A percentile compares a stretch with the other conserved stretches of the same genome.
These are phyloP conservation scores for Cyprinodon tularosa DNA, from an alignment of 2,113 vertebrate species.

Conservation along the genomic window DNA sequence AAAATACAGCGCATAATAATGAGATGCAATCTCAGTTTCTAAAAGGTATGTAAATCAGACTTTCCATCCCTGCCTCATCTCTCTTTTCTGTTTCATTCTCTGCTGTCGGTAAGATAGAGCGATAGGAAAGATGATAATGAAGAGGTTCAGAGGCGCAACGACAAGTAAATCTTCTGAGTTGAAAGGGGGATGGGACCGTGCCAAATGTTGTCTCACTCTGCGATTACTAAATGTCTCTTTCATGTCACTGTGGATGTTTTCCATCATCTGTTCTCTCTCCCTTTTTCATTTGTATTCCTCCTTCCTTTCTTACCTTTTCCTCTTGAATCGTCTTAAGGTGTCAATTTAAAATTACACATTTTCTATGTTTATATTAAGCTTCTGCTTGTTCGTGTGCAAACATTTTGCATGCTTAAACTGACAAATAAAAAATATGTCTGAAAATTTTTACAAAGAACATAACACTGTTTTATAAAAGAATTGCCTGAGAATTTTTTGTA, in stretches of 20 bases:
- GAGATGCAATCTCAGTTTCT: conserved; percentile 64
- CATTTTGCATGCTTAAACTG: conserved; percentile 21
- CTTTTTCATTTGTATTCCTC: conserved; percentile 41
- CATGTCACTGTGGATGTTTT: conserved; percentile 55
- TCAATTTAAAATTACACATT: conserved; percentile 11
- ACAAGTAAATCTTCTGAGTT: conserved; percentile 57
- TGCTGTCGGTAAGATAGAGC: conserved; percentile 41
- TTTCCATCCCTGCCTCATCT: conserved; percentile 9
- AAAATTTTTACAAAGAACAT: conserved; percentile 23
- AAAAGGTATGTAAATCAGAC: conserved; percentile 62
- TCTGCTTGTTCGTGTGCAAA: not conserved
- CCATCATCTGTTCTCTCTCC: conserved; percentile 35
- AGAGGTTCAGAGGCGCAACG: conserved; percentile 28
- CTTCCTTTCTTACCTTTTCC: conserved; percentile 10
- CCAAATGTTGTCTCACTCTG: conserved; percentile 47
- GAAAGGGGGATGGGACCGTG: conserved; percentile 43
- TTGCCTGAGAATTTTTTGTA: conserved; percentile 15
- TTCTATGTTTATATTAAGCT: conserved; percentile 14
- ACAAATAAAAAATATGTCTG: conserved; percentile 24
- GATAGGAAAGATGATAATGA: conserved; percentile 65
- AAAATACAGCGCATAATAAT: conserved; percentile 66
- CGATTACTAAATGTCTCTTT: conserved; percentile 62
- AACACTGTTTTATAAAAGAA: conserved; percentile 5
- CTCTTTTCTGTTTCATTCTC: conserved; percentile 24
- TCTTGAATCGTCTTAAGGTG: conserved; percentile 13